Evolutionary conservation across 2,888 invertebrate species (phyloP).

Genomic region (Didymodactylos carnosus): DNA sequence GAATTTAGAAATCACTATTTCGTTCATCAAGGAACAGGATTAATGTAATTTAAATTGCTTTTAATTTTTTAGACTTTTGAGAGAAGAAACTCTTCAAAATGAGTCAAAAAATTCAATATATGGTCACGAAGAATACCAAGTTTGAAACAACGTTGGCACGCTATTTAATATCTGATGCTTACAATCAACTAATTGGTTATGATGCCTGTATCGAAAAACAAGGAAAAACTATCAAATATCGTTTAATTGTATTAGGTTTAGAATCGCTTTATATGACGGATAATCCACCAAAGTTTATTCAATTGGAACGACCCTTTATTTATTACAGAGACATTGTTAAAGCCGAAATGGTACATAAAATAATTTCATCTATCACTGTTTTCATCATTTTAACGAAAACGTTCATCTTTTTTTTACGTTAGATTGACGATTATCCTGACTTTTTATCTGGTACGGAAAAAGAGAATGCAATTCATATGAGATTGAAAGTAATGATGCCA

Average conservation of each 20-base stretch:
- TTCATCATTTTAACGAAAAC: neutral
- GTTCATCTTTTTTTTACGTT: no score
- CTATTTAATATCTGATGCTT: neutral
- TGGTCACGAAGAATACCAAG: neutral
- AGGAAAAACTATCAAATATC: neutral
- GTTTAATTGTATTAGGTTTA: neutral
- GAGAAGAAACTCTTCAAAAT: no score
- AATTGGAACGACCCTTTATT: neutral
- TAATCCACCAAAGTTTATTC: neutral
- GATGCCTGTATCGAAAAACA: neutral
- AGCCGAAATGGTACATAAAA: neutral
- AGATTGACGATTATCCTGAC: neutral
- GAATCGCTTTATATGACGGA: neutral
- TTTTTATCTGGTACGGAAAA: neutral
- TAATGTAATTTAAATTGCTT: no score
- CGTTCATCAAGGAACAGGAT: no score
- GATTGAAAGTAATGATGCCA: neutral
- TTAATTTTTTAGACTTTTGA: no score
- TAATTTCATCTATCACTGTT: no score
- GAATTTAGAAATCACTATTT: no score
- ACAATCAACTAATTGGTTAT: neutral
- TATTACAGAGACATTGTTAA: neutral
- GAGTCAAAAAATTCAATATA: no score
- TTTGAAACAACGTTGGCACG: neutral
- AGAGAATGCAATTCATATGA: neutral